Percentiles rank a stretch among this genome's conserved stretches.
Conservation (phyloP, 2,888 invertebrate species). For the Leistus spinibarbis region DNA sequence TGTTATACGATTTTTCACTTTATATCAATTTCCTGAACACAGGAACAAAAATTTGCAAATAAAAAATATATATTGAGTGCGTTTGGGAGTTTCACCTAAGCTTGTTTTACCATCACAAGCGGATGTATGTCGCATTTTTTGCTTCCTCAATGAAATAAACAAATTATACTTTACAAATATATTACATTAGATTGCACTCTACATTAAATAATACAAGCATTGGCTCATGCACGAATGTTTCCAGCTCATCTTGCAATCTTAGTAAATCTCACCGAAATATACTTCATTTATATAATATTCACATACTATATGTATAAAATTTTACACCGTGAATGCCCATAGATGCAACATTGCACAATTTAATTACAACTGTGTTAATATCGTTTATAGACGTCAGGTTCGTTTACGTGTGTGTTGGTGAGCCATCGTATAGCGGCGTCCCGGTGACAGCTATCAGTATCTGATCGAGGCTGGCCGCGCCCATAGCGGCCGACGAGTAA, state of each 20-base stretch:
- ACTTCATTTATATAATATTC: no score
- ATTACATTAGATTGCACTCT: no score
- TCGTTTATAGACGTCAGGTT: conserved; percentile 43
- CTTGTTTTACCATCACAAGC: conserved; percentile 18
- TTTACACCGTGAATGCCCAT: background rate
- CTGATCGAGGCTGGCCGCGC: conserved; percentile 43
- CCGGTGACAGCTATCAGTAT: conserved; percentile 41
- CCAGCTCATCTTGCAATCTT: no score
- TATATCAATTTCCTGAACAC: conserved; percentile 46
- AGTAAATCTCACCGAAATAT: no score
- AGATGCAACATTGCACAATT: conserved; percentile 37
- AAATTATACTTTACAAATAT: no score
- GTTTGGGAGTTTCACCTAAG: conserved; percentile 30
- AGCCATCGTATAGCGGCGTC: background rate
- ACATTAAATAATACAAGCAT: no score
- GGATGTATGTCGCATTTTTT: conserved; percentile 7
- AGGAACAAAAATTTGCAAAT: background rate
- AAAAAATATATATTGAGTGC: conserved; percentile 17
- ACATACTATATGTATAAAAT: no score
- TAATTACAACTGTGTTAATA: conserved; percentile 46
- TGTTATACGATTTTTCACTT: conserved; percentile 49
- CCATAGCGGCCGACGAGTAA: conserved; percentile 13
- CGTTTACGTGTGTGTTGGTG: conserved; percentile 41
- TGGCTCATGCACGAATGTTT: no score
- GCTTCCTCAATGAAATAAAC: no score